Evolutionary conservation across 2,797 vertebrate genomes (phyloP).

Genomic region (Bothrops alternatus): DNA sequence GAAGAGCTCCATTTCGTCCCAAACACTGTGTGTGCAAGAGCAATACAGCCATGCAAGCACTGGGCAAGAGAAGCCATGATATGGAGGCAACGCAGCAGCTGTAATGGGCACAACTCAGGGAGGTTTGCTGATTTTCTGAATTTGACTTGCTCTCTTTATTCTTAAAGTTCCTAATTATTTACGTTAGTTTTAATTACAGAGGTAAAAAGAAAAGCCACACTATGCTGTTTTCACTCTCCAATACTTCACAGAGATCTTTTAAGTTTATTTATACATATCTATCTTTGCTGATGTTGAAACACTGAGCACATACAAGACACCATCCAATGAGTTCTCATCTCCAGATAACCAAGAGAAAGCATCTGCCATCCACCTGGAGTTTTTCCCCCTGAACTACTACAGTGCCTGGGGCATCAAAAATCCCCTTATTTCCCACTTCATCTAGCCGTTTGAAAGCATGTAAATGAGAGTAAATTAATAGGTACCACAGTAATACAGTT

Average conservation of each 20-base stretch:
- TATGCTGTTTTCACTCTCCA: neutral
- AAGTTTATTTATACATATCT: neutral
- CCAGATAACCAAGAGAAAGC: neutral
- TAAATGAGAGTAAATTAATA: neutral
- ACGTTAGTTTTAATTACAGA: neutral
- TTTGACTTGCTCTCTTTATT: neutral
- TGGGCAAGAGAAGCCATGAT: neutral
- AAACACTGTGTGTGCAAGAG: rapidly evolving
- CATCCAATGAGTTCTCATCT: neutral
- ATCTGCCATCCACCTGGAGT: neutral
- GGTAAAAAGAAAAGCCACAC: neutral
- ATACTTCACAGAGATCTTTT: neutral
- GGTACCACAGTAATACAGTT: neutral
- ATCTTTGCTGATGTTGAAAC: neutral
- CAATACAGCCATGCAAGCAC: neutral
- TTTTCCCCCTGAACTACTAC: neutral
- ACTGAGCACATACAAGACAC: neutral
- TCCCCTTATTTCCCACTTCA: neutral
- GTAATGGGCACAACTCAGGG: neutral
- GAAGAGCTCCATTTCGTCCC: neutral
- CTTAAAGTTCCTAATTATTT: neutral
- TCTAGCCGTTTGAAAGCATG: neutral
- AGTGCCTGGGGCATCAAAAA: neutral
- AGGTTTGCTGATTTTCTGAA: neutral
- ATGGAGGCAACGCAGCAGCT: neutral